Base-by-base conservation (phyloP, 53 echinoderm and acorn worm species). In the Henricia sp. region DNA sequence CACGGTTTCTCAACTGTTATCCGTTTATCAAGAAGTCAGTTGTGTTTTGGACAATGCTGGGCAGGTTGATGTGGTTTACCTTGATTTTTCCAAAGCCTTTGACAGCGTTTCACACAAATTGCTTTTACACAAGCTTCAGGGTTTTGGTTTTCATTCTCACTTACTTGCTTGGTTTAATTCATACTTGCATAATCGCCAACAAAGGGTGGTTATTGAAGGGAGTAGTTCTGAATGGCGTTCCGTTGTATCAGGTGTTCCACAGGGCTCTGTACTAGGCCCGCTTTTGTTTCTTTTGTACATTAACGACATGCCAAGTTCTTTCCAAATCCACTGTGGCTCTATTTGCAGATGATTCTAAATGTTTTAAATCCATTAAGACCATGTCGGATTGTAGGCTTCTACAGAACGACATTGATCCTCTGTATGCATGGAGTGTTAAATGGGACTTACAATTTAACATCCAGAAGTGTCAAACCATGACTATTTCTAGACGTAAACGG, bases 41-140 rank as follows among this genome's bases (percentile, higher is more conserved):
- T 38, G 43, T 50, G 35, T 35, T 23, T 33, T 83, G 83, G 83
- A 83, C 83, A 83, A 68, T n/a, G 83, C 67, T 68, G 83, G 83
- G 46, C 67, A 83, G 44, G 37, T 78, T 39, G 80, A 78, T 58
- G 54, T 78, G 80, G 28, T 78, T 78, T 60, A 78, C 24, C 80
- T 78, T 42, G 80, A 78, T 42, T 62, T 78, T 42, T 58, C 62
- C n/a, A 60, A 78, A n/a, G n/a, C n/a, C n/a, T n/a, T n/a, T n/a
- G n/a, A n/a, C n/a, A n/a, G n/a, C n/a, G n/a, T n/a, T 65, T 82
- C 39, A 19, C 8, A 67, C 29, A 43, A 48, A 25, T 50, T 82
- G 25, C 27, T 41, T 24, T 13, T 42, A 26, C 66, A 67, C 27
- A 66, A 82, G 28, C 9, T 82, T 16, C 66, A 32, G 28, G 37